A percentile compares a stretch with the other conserved stretches of the same genome.
Evolutionary conservation across 2,797 vertebrate species (phyloP).

Genomic region (Gadopsis bispinosus): DNA sequence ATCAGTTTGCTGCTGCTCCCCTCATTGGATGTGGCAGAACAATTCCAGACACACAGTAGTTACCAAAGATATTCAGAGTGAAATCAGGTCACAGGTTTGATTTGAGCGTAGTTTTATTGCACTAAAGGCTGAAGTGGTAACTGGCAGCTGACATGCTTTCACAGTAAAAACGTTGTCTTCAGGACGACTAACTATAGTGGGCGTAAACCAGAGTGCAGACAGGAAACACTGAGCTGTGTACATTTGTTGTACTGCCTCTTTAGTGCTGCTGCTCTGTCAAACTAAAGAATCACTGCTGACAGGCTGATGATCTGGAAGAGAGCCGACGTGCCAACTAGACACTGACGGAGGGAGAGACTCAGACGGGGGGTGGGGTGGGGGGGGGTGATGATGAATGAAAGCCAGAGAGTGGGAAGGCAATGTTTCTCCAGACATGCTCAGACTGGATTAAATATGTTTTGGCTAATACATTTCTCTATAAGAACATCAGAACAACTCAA

Average conservation of each 20-base stretch:
- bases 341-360: slow-evolving; percentile 42
- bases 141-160: slow-evolving; percentile 18
- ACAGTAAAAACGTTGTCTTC: slow-evolving; percentile 1
- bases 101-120: slow-evolving; percentile 2
- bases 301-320: slow-evolving; percentile 64
- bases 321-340: slow-evolving; percentile 60
- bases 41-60: slow-evolving; percentile 25
- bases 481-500: slow-evolving; percentile 66
- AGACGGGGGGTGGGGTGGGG: slow-evolving; percentile 6
- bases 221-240: slow-evolving; percentile 44
- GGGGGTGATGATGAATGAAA: slow-evolving; percentile 31
- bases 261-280: slow-evolving; percentile 45
- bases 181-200: slow-evolving; percentile 14
- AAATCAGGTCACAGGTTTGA: slow-evolving; percentile 37
- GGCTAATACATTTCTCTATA: slow-evolving; percentile 54
- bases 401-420: slow-evolving; percentile 17
- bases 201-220: slow-evolving; percentile 26
- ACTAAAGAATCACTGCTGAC: slow-evolving; percentile 61
- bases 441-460: slow-evolving; percentile 67
- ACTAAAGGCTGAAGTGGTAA: neutral
- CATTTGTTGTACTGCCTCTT: slow-evolving; percentile 38
- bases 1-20: slow-evolving; percentile 15
- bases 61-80: slow-evolving; percentile 20
- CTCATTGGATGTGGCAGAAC: slow-evolving; percentile 15
- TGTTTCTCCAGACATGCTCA: slow-evolving; percentile 62